These are phyloP conservation scores for Meloidogyne floridensis DNA, from an alignment of 1,140 invertebrate species.

Conservation along the genomic window DNA sequence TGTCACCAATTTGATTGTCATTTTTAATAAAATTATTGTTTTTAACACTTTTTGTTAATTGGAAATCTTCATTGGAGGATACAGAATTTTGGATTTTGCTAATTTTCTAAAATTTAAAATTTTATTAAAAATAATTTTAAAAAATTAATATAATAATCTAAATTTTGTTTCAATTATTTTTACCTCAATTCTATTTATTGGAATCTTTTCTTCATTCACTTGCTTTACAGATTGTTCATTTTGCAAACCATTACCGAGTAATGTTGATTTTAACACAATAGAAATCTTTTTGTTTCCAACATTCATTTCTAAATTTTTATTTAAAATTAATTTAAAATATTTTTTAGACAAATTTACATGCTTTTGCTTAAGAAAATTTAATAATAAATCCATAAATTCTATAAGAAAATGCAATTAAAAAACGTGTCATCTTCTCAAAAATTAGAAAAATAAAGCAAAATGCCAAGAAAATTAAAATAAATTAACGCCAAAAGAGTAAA, in stretches of 20 bases:
- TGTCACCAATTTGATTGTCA: neutral
- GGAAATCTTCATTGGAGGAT: neutral
- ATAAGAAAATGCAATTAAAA: too few relatives aligned
- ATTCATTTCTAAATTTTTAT: neutral
- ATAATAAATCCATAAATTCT: too few relatives aligned
- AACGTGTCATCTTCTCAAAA: too few relatives aligned
- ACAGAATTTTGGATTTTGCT: neutral
- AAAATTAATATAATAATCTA: neutral
- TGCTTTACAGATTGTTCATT: neutral
- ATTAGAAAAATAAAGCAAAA: too few relatives aligned
- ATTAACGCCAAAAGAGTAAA: too few relatives aligned
- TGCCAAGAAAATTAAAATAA: too few relatives aligned
- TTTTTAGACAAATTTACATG: too few relatives aligned
- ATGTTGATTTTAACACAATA: neutral
- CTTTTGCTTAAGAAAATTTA: too few relatives aligned
- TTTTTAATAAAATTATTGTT: neutral
- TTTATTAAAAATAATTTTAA: too few relatives aligned
- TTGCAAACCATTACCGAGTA: neutral
- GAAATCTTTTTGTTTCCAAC: constrained; percentile 4
- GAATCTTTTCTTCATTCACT: neutral
- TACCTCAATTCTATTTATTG: neutral
- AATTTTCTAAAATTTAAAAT: neutral
- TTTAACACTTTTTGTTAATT: neutral
- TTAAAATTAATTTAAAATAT: too few relatives aligned
- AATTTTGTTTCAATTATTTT: neutral